Base-by-base conservation (phyloP, 2,113 vertebrate species). In the Poecilia latipinna region DNA sequence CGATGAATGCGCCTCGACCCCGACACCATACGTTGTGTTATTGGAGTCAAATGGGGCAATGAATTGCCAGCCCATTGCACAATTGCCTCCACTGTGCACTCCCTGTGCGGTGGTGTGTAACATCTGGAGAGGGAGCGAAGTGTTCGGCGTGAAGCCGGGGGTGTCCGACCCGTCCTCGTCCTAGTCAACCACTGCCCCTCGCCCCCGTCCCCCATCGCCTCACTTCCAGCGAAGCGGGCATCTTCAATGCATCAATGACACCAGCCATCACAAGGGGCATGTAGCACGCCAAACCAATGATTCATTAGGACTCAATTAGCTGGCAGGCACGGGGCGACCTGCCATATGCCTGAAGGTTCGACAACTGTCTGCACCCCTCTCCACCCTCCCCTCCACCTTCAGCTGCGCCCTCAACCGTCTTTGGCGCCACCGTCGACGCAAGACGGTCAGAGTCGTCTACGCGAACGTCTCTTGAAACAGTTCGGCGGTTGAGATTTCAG, bases 271-370 rank as follows among this genome's bases (percentile, higher is more conserved):
- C 84, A 11, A 83, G 88, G 89, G 89, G 89, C 74, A 7, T 89
- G 88, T 86, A 71, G 79, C 77, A 86, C 70, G 92, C 89, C 90
- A 92, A 84, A 89, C 75, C 88, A 86, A 84, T 93, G 91, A 93
- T 93, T 94, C 91, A 93, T 93, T 93, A 92, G 91, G 89, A 92
- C 85, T 89, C 83, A 89, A 89, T 93, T 91, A 92, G 88, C 92
- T 82, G 75, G 83, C 82, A 92, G 92, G 88, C 87, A 81, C 77
- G 87, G 84, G 86, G 88, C 75, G 73, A 69, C 74, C 78, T 80
- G 88, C 92, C 92, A 92, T 93, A 92, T 93, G 92, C 86, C 91
- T 88, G 31, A 4, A 85, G 89, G 82, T 82, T 84, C 77, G 65
- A 75, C 82, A 5, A 73, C 89, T 87, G 85, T 92, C 90, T 89